phyloP scores from a whole-genome alignment of 2,797 vertebrate species.

The Phalanger gymnotis region DNA sequence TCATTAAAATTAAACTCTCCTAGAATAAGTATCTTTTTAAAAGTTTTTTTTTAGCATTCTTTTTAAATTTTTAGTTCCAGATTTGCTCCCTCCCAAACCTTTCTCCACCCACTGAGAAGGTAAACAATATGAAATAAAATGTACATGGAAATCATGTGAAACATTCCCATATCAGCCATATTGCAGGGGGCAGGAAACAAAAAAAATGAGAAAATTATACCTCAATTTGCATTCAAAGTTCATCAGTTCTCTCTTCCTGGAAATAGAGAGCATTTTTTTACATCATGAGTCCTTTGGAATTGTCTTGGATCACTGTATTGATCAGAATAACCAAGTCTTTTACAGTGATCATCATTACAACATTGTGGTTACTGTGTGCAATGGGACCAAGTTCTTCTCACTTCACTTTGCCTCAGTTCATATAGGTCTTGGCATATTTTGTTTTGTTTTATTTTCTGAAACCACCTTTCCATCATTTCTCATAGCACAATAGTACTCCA shows the following conservation, averaged over 20 bases:
- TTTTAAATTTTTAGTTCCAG: too few relatives aligned
- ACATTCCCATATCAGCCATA: not conserved
- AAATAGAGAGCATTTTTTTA: not conserved
- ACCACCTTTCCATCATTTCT: not conserved
- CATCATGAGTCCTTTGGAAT: not conserved
- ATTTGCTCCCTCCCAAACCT: too few relatives aligned
- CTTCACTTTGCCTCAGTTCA: not conserved
- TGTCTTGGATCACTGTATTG: not conserved
- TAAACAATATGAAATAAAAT: too few relatives aligned
- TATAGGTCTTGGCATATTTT: not conserved
- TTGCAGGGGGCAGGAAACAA: not conserved
- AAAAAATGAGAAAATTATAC: not conserved
- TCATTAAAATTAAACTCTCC: conserved; percentile 56
- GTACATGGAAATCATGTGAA: too few relatives aligned
- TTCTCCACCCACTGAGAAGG: too few relatives aligned
- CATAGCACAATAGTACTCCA: not conserved
- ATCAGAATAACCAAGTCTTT: not conserved
- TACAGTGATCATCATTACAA: not conserved
- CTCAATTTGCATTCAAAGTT: not conserved
- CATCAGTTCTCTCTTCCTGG: not conserved
- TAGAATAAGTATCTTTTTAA: conserved; percentile 71
- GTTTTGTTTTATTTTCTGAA: not conserved
- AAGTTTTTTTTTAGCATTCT: conserved; percentile 16
- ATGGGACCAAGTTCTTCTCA: not conserved
- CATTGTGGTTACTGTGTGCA: not conserved